Evolutionary conservation across 1,140 invertebrate species (phyloP), one percentile per base, ranked within the genome.

Genomic region (Trichoplusia ni): DNA sequence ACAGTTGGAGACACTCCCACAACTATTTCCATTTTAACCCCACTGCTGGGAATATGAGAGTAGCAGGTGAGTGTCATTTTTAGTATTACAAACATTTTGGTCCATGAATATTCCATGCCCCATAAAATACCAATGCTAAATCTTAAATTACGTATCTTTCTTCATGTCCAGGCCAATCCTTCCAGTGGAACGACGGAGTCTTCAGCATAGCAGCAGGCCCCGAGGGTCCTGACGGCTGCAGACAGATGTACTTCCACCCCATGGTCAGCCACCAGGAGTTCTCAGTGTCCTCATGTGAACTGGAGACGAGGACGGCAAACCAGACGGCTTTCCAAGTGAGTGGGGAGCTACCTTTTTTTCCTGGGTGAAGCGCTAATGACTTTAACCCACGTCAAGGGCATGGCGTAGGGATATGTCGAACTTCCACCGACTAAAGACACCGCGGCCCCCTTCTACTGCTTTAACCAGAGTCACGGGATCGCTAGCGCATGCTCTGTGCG

Each of bases 21-120:
- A 95, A 95, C 69, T 96, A 93, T 77, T 96, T 96, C 76, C 90
- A 92, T 73, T 93, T 95, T 40, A 95, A 95, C 81, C 94, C 95
- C 0, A 70, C 93, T 0, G 85, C 92, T 44, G 94, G 95, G 0
- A 94, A 95, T 73, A 92, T 95, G 68, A 92, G 92, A 51, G 92
- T 96, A 27, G 93, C 92, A 27, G 94, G 92, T 78, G 70, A 86
- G 44, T 60, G 51, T 19, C 23, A 11, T n/a, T 0, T 9, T 29
- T 18, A 18, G 2, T 21, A 25, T 27, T 31, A 9, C 8, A n/a
- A n/a, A n/a, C n/a, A n/a, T n/a, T n/a, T n/a, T n/a, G n/a, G n/a
- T n/a, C n/a, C n/a, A n/a, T n/a, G n/a, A n/a, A n/a, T n/a, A n/a
- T n/a, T n/a, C n/a, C n/a, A n/a, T n/a, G n/a, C n/a, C n/a, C n/a